Base-by-base conservation (phyloP, 1,140 invertebrate species). In the Ridgeia piscesae region DNA sequence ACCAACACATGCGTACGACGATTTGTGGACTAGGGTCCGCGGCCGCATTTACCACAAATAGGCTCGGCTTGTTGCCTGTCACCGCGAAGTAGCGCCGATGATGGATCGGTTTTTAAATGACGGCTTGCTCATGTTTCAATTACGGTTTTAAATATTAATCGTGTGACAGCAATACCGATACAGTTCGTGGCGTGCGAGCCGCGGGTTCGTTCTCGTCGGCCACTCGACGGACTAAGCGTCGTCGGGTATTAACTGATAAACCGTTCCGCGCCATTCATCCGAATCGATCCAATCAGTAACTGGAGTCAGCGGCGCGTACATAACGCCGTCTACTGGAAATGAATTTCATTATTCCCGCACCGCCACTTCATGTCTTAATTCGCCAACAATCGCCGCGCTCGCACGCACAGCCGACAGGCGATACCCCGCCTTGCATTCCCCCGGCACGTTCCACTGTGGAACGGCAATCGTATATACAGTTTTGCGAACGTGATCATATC, bases 201-300 rank as follows among this genome's bases (percentile, higher is more conserved):
- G 58, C 6, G 27, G 58, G 6, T 31, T 21, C 58, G 27, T 77
- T 77, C 58, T 77, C 27, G 58, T 77, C 17, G 58, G 58, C 58
- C 58, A 77, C 58, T 77, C 58, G 17, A 77, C 58, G 4, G 58
- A 1, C 58, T 77, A 77, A 77, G 58, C 58, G 2, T 77, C 2
- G 58, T 77, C 17, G 58, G 58, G 58, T 77, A 77, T 77, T 77
- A 77, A 77, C 58, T 77, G 58, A 77, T 77, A 77, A 77, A 77
- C 58, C 58, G 58, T 77, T 77, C 58, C 58, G 58, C 58, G 58
- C 58, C 58, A 77, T 77, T 77, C 58, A 77, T 77, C 58, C 58
- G 58, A 77, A 77, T 77, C 58, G 58, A 77, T 77, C 58, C 58
- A 77, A 77, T 77, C 58, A 77, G 58, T 77, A 77, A 77, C 58